These are phyloP conservation scores for Lophotis ruficrista DNA, from an alignment of 2,113 vertebrate species.

Conservation along the genomic window DNA sequence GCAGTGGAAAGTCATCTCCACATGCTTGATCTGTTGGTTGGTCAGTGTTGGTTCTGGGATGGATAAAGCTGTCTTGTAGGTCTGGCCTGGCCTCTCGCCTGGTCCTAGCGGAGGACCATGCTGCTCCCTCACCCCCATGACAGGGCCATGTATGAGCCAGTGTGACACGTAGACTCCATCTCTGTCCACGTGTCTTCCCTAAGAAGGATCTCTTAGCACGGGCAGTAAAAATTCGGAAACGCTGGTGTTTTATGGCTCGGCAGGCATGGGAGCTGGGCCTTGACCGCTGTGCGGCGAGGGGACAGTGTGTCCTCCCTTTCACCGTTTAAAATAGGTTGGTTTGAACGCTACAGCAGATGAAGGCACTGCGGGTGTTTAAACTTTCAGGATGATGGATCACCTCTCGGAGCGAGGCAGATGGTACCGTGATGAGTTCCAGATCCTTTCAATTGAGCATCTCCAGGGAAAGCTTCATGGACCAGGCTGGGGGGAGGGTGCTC, in stretches of 20 bases:
- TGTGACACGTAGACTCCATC: background rate
- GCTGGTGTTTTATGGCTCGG: background rate
- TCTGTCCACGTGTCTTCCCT: background rate
- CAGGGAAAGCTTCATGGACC: constrained; percentile 11
- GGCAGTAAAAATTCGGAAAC: background rate
- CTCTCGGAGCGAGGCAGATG: constrained; percentile 48
- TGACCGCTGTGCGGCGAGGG: background rate
- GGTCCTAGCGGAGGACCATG: background rate
- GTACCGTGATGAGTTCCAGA: constrained; percentile 49
- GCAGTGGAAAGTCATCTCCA: background rate
- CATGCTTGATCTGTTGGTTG: background rate
- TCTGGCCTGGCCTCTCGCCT: background rate
- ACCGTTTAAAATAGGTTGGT: constrained; percentile 23
- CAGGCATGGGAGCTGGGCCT: background rate
- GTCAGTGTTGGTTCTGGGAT: background rate
- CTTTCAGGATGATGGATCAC: constrained; percentile 60
- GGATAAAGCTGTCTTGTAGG: background rate
- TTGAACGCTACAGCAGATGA: background rate
- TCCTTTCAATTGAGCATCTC: constrained; percentile 48
- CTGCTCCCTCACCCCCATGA: background rate
- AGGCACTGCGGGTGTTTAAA: constrained; percentile 52
- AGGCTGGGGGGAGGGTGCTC: background rate
- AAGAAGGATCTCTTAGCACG: background rate
- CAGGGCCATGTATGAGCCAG: background rate
- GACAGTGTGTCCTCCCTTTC: constrained; percentile 4